A percentile compares a stretch with the other conserved stretches of the same genome.
phyloP scores from a whole-genome alignment of 2,888 invertebrate species.

The Lithophane ornitopus region DNA sequence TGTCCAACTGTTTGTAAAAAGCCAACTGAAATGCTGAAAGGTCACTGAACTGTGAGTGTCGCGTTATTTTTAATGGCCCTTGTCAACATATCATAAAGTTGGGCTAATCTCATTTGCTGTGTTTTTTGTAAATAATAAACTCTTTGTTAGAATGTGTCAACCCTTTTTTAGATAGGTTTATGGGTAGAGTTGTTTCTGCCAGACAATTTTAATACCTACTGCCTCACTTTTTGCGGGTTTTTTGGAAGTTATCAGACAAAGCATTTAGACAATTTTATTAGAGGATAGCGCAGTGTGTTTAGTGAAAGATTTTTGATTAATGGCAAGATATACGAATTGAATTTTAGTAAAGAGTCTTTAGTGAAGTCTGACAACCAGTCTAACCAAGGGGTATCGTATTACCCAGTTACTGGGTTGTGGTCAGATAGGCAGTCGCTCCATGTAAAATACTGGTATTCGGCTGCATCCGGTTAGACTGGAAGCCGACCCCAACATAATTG shows the following conservation, averaged over 20 bases:
- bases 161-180: slow-evolving; percentile 32
- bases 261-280: slow-evolving; percentile 8
- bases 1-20: slow-evolving; percentile 20
- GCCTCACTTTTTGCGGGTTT: slow-evolving; percentile 1
- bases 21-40: slow-evolving; percentile 34
- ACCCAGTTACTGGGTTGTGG: no score
- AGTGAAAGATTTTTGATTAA: neutral
- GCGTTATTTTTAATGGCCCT: slow-evolving; percentile 54
- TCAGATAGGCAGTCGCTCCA: no score
- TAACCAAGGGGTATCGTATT: no score
- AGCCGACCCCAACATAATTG: no score
- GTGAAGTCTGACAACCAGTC: no score
- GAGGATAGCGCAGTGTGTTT: neutral
- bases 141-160: slow-evolving; percentile 37
- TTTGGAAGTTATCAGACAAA: neutral
- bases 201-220: neutral
- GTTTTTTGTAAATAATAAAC: slow-evolving; percentile 47
- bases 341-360: no score
- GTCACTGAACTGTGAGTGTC: slow-evolving; percentile 36
- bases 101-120: slow-evolving; percentile 37
- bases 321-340: neutral
- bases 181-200: slow-evolving; percentile 2
- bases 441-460: no score
- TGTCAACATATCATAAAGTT: slow-evolving; percentile 57
- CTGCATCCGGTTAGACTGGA: no score